phyloP scores from a whole-genome alignment of 2,888 invertebrate species.

The Drepanosiphum platanoidis region DNA sequence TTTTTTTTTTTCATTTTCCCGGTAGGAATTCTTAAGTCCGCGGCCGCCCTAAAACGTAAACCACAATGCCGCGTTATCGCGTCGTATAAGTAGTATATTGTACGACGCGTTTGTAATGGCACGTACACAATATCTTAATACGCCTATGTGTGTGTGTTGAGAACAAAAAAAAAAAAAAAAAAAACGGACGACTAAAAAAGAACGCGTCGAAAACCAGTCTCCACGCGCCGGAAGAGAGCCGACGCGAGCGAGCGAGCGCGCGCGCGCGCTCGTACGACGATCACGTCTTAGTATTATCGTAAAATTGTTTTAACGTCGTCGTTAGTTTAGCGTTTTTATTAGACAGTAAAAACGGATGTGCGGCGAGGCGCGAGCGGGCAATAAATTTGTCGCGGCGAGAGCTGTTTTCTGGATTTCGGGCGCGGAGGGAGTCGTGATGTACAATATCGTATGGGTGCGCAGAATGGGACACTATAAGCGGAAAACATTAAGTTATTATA shows the following conservation, averaged over 20 bases:
- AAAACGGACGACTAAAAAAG: neutral
- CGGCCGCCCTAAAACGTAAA: no score
- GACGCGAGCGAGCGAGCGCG: no score
- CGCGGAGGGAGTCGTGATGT: neutral
- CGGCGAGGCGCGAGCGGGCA: slow-evolving; percentile 1
- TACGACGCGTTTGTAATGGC: neutral
- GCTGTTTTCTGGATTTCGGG: neutral
- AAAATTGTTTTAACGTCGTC: slow-evolving; percentile 54
- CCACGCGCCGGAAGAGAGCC: slow-evolving; percentile 20
- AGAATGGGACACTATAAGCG: no score
- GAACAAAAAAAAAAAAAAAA: neutral
- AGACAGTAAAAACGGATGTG: slow-evolving; percentile 48
- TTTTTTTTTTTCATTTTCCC: no score
- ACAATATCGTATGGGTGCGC: neutral
- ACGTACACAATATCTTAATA: neutral
- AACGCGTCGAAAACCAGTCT: slow-evolving; percentile 33
- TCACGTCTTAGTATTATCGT: slow-evolving; percentile 29
- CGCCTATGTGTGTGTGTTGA: neutral
- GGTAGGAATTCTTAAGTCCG: no score
- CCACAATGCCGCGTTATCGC: neutral
- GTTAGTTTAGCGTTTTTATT: slow-evolving; percentile 57
- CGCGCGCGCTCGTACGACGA: no score
- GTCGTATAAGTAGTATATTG: no score
- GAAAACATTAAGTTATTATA: no score
- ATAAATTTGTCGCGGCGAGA: slow-evolving; percentile 47